Evolutionary conservation across 2,797 vertebrate genomes (phyloP), one percentile per base, ranked within the genome.

Genomic region (Antennarius maculatus): DNA sequence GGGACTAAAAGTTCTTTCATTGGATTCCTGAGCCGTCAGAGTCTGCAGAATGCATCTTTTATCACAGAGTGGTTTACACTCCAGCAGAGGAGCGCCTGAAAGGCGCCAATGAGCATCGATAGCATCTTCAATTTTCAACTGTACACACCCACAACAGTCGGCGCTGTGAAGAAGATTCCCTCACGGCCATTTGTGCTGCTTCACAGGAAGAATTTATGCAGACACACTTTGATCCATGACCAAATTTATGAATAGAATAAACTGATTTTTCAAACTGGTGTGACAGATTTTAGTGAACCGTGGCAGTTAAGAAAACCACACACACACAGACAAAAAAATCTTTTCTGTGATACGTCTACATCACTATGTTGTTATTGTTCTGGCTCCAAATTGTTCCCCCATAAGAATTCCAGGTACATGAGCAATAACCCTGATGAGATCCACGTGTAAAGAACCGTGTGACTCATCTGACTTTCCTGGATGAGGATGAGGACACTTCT

Each of bases 381-480:
- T 41, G 52, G 42, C 60, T 43, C 45, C 48, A 50, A 4, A 15
- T 11, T 6, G 23, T 17, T 60, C 10, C 41, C 53, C 69, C 51
- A 51, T 34, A 42, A 64, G 71, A 43, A 64, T 81, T 76, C 6
- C 8, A 68, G 34, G 45, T 46, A 43, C 37, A 51, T 60, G 57
- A 69, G 57, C 58, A 61, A 45, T 27, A 52, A 63, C 5, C 45
- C 61, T 34, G 72, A 11, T 58, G 50, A 56, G 50, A 81, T 69
- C 74, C 78, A 65, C 58, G 37, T 66, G 60, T 84, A 74, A 82
- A 85, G 71, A 71, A 66, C 23, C 52, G 54, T 13, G 29, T 87
- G 86, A 89, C 71, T 83, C 82, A 86, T 86, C 43, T 69, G 59
- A 60, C 70, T 84, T 89, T 89, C 77, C 86, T 84, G 83, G 71